Conservation (phyloP, 2,113 vertebrate species). For the Laticauda laticaudata region DNA sequence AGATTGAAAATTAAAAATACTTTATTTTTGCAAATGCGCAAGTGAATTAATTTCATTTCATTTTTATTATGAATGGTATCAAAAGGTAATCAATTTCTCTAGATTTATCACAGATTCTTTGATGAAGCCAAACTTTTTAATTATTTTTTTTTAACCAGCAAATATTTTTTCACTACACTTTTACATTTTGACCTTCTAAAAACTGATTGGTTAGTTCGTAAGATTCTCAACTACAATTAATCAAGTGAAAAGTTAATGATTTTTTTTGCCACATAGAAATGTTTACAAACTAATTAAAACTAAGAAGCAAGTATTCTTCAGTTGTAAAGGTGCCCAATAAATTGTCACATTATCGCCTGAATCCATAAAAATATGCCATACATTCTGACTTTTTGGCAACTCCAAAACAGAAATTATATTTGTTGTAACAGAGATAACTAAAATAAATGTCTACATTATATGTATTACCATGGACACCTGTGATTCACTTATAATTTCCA, state of each 20-base stretch:
- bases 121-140: neutral
- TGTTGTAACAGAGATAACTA: neutral
- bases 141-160: neutral
- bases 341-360: neutral
- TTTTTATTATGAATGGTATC: neutral
- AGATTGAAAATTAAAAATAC: neutral
- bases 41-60: neutral
- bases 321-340: neutral
- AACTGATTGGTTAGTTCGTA: neutral
- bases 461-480: neutral
- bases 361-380: neutral
- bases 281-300: neutral
- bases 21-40: neutral
- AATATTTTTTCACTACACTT: neutral
- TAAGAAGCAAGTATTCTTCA: neutral
- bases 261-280: neutral
- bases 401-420: neutral
- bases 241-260: neutral
- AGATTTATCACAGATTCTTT: neutral
- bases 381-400: neutral
- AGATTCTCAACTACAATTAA: neutral
- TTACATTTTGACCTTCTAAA: neutral
- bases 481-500: neutral
- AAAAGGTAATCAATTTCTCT: neutral
- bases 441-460: neutral